phyloP scores from a whole-genome alignment of 2,113 vertebrate species.

The Elephantulus edwardii region DNA sequence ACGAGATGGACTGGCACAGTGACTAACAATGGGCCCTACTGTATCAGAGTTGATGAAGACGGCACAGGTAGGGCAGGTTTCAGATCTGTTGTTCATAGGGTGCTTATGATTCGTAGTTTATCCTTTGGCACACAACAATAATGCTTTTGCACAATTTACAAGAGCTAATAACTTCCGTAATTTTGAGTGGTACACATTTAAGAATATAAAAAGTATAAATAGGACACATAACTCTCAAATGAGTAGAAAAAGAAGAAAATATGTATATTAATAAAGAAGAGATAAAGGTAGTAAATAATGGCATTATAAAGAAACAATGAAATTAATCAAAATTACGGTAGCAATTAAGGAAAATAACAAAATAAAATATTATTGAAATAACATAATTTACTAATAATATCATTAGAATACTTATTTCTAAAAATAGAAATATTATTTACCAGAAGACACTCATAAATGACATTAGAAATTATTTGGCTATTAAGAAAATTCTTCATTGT shows the following conservation, averaged over 20 bases:
- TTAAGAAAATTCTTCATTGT: constrained; percentile 25
- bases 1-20: too few species aligned
- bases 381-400: too few species aligned
- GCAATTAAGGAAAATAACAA: not conserved
- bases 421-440: too few species aligned
- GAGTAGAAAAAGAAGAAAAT: not conserved
- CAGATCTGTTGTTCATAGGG: too few species aligned
- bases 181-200: not conserved
- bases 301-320: not conserved
- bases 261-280: not conserved
- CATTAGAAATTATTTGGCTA: not conserved
- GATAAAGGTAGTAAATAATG: not conserved
- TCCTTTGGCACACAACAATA: too few species aligned
- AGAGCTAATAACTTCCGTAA: not conserved
- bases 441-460: not conserved
- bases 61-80: too few species aligned
- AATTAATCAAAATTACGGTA: constrained; percentile 5
- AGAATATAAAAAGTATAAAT: not conserved
- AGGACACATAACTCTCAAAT: not conserved
- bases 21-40: too few species aligned
- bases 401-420: too few species aligned
- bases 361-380: too few species aligned
- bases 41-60: too few species aligned
- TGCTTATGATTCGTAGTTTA: too few species aligned
- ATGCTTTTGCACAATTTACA: too few species aligned